Percentiles rank a stretch among this genome's conserved stretches.
Evolutionary conservation across 35 echinoderm and acorn worm species (phyloP).

Genomic region (Lytechinus variegatus): DNA sequence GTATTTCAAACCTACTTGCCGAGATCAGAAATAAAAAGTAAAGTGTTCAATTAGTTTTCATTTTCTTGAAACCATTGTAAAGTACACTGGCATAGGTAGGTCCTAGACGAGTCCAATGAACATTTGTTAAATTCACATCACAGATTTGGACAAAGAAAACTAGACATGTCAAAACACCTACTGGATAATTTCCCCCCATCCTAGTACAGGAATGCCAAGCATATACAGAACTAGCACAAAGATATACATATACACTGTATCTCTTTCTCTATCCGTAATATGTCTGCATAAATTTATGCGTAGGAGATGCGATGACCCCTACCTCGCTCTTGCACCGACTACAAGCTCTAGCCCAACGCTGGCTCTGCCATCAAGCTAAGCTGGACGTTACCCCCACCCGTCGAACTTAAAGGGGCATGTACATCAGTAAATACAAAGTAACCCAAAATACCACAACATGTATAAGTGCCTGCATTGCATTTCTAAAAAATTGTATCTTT

Average conservation of each 20-base stretch:
- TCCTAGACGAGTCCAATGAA: too few species aligned
- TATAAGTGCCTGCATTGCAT: too few species aligned
- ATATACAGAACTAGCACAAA: background rate
- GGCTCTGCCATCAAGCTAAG: background rate
- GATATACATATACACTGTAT: background rate
- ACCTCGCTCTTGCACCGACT: background rate
- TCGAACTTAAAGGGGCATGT: background rate
- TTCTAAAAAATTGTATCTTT: too few species aligned
- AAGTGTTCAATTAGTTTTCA: too few species aligned
- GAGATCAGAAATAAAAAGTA: too few species aligned
- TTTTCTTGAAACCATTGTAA: too few species aligned
- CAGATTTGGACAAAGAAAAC: background rate
- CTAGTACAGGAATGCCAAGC: background rate
- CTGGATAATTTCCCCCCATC: background rate
- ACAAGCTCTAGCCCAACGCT: background rate
- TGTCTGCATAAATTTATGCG: background rate
- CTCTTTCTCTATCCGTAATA: background rate
- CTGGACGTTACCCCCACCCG: constrained; percentile 5
- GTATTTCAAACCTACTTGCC: too few species aligned
- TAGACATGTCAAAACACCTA: background rate
- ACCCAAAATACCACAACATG: too few species aligned
- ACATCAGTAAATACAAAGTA: background rate
- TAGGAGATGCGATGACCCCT: background rate
- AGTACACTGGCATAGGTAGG: too few species aligned
- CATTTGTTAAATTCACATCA: background rate